Evolutionary conservation across 1,140 invertebrate species (phyloP).

Genomic region (Drosophila fuyamai): DNA sequence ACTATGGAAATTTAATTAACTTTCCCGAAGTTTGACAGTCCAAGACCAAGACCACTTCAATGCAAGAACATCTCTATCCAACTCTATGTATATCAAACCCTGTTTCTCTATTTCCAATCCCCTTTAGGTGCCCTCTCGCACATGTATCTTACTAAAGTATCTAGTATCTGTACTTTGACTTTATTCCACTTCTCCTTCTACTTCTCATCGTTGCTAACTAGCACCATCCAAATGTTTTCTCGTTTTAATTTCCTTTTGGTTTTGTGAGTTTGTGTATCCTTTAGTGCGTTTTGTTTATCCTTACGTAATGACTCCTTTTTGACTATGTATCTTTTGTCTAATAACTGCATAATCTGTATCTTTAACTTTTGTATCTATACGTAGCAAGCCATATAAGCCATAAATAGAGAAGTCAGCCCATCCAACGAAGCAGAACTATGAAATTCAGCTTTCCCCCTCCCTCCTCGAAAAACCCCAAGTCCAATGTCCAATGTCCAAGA

Average conservation of each 20-base stretch:
- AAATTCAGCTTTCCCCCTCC: slow-evolving; percentile 26
- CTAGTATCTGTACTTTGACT: slow-evolving; percentile 44
- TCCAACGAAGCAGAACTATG: slow-evolving; percentile 35
- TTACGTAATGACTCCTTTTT: slow-evolving; percentile 48
- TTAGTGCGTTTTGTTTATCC: slow-evolving; percentile 31
- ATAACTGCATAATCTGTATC: slow-evolving; percentile 51
- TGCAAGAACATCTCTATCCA: slow-evolving; percentile 27
- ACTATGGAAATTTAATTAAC: slow-evolving; percentile 74
- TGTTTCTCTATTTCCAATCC: slow-evolving; percentile 10
- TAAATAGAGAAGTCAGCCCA: slow-evolving; percentile 48
- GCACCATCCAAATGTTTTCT: slow-evolving; percentile 59
- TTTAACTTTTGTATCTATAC: slow-evolving; percentile 62
- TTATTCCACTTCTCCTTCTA: slow-evolving; percentile 29
- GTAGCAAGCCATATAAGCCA: slow-evolving; percentile 50
- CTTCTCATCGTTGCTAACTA: slow-evolving; percentile 55
- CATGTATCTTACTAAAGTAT: slow-evolving; percentile 39
- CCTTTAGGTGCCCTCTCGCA: slow-evolving; percentile 30
- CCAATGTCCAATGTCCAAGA: not conserved
- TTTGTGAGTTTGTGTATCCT: slow-evolving; percentile 38
- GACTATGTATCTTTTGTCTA: slow-evolving; percentile 54
- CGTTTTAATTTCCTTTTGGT: slow-evolving; percentile 32
- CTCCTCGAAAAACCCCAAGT: not conserved
- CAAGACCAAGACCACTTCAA: slow-evolving; percentile 53
- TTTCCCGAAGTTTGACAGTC: slow-evolving; percentile 75
- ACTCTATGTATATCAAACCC: slow-evolving; percentile 29